Conservation (phyloP, 2,888 invertebrate genomes). For the Yponomeuta cagnagella region DNA sequence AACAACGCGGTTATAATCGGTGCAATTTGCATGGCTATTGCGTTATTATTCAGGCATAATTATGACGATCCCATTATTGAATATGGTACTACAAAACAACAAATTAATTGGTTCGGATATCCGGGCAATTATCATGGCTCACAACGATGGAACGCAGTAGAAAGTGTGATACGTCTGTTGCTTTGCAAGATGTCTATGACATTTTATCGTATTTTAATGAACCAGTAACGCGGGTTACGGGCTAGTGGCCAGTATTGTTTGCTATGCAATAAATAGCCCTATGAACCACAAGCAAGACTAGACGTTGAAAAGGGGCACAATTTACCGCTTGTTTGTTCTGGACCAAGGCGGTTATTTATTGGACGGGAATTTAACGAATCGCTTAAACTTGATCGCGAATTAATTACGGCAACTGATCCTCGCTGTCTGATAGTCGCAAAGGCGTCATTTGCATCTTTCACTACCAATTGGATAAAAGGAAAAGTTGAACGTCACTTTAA, state of each 20-base stretch:
- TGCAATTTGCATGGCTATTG: slow-evolving; percentile 12
- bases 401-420: slow-evolving; percentile 16
- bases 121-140: not conserved
- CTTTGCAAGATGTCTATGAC: not conserved
- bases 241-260: slow-evolving; percentile 21
- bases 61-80: not conserved
- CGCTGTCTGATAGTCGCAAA: not conserved
- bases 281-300: slow-evolving; percentile 23
- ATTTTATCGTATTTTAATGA: slow-evolving; percentile 29
- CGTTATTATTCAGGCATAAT: not conserved
- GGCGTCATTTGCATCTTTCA: slow-evolving; percentile 4
- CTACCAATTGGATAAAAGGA: slow-evolving; percentile 6
- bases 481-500: not conserved
- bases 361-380: slow-evolving; percentile 19
- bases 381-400: slow-evolving; percentile 13
- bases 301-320: slow-evolving; percentile 18
- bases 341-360: slow-evolving; percentile 20
- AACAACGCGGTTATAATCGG: slow-evolving; percentile 24
- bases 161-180: not conserved
- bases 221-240: slow-evolving; percentile 34
- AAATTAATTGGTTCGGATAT: not conserved
- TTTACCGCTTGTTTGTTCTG: slow-evolving; percentile 21
- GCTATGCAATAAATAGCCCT: slow-evolving; percentile 29
- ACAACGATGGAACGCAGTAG: no score
- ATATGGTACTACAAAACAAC: not conserved